Evolutionary conservation across 1,140 invertebrate species (phyloP).

Genomic region (Bactericera cockerelli): DNA sequence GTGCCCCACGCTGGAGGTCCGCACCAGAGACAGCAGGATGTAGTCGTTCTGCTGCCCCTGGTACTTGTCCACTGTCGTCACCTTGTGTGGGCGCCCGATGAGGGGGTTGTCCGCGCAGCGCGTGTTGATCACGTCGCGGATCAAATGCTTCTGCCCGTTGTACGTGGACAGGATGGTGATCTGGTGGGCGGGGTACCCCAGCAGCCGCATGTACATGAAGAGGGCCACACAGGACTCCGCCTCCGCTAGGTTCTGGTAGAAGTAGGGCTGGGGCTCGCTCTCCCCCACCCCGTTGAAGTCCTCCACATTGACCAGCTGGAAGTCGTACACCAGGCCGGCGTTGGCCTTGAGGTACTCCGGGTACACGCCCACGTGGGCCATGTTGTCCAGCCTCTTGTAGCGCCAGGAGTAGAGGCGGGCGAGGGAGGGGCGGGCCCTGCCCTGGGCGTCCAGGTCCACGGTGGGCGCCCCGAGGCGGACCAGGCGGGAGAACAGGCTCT

Average conservation of each 20-base stretch:
- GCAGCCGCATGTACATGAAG: conserved; percentile 96
- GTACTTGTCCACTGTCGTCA: conserved; percentile 95
- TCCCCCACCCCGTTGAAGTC: conserved; percentile 96
- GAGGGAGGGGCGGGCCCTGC: conserved; percentile 80
- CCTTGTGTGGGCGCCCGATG: conserved; percentile 90
- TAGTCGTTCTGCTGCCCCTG: conserved; percentile 99
- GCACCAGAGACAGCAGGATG: conserved; percentile 87
- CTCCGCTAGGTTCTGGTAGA: conserved; percentile 97
- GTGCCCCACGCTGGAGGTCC: conserved; percentile 92
- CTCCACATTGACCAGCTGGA: conserved; percentile 91
- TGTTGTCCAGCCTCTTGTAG: conserved; percentile 87
- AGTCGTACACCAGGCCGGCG: conserved; percentile 82
- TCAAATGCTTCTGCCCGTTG: conserved; percentile 97
- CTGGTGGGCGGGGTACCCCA: conserved; percentile 93
- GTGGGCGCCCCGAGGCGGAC: conserved; percentile 92
- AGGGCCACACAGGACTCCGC: conserved; percentile 96
- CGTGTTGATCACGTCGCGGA: conserved; percentile 87
- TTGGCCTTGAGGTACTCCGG: conserved; percentile 81
- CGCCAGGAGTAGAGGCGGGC: conserved; percentile 95
- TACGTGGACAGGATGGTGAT: conserved; percentile 99
- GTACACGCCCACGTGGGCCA: conserved; percentile 66
- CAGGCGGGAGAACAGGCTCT: conserved; percentile 91
- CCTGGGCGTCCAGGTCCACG: conserved; percentile 93
- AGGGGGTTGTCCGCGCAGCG: conserved; percentile 90
- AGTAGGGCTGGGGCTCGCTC: conserved; percentile 94